These are phyloP conservation scores for Synanthedon andrenaeformis DNA, from an alignment of 2,888 invertebrate species.

Conservation along the genomic window DNA sequence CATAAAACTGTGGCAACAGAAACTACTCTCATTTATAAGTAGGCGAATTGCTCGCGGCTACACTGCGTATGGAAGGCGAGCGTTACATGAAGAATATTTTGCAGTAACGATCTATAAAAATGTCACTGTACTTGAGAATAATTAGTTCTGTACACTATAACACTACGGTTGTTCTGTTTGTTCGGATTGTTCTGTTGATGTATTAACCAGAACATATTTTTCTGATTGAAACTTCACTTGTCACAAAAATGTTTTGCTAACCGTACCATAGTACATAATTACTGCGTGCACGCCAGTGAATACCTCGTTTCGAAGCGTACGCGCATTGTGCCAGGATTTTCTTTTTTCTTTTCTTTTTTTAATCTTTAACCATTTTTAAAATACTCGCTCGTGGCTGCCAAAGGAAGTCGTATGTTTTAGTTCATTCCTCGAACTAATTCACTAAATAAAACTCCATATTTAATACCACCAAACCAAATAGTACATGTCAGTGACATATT, in stretches of 20 bases:
- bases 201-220: no score
- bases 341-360: slow-evolving; percentile 30
- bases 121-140: no score
- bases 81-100: no score
- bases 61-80: no score
- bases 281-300: slow-evolving; percentile 36
- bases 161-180: no score
- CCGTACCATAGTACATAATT: slow-evolving; percentile 45
- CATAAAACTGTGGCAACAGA: no score
- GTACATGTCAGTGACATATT: slow-evolving; percentile 32
- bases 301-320: slow-evolving; percentile 45
- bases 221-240: no score
- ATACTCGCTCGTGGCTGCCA: slow-evolving; percentile 14
- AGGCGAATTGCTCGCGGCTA: no score
- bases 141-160: no score
- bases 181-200: no score
- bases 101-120: no score
- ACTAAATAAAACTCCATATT: slow-evolving; percentile 44
- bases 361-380: slow-evolving; percentile 50
- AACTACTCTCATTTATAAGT: no score
- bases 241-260: slow-evolving; percentile 10
- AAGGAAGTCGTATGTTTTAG: slow-evolving; percentile 53
- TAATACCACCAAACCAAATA: slow-evolving; percentile 27
- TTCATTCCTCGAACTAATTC: slow-evolving; percentile 53
- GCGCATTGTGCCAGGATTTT: slow-evolving; percentile 45